Evolutionary conservation across 1,140 invertebrate species (phyloP).

Genomic region (Diuraphis noxia): DNA sequence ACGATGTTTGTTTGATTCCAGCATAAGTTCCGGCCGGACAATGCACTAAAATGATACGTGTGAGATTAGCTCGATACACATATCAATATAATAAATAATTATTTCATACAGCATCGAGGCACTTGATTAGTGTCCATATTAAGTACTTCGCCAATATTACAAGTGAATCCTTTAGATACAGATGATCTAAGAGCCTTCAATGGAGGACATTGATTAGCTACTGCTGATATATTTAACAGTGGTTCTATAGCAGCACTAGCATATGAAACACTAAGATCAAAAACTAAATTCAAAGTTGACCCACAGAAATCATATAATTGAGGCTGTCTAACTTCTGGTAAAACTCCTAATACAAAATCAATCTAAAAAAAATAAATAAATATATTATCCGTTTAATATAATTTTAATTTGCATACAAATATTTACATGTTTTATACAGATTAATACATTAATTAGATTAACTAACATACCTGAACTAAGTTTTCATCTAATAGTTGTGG

Average conservation of each 20-base stretch:
- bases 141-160: constrained; percentile 81
- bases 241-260: constrained; percentile 89
- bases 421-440: neutral
- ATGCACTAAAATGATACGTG: constrained; percentile 70
- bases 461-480: constrained; percentile 68
- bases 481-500: constrained; percentile 80
- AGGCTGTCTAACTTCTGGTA: constrained; percentile 82
- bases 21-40: constrained; percentile 95
- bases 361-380: constrained; percentile 37
- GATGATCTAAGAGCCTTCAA: constrained; percentile 82
- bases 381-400: neutral
- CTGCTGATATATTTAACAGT: constrained; percentile 82
- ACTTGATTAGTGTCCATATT: constrained; percentile 90
- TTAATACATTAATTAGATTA: constrained; percentile 3
- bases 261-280: constrained; percentile 89
- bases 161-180: constrained; percentile 86
- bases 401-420: neutral
- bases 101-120: constrained; percentile 83
- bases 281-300: constrained; percentile 88
- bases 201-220: constrained; percentile 89
- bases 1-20: constrained; percentile 81
- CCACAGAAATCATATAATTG: constrained; percentile 93
- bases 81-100: constrained; percentile 18
- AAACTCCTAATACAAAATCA: constrained; percentile 61
- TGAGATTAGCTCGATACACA: neutral